Evolutionary conservation across 2,113 vertebrate species (phyloP).

Genomic region (Probosciger aterrimus): DNA sequence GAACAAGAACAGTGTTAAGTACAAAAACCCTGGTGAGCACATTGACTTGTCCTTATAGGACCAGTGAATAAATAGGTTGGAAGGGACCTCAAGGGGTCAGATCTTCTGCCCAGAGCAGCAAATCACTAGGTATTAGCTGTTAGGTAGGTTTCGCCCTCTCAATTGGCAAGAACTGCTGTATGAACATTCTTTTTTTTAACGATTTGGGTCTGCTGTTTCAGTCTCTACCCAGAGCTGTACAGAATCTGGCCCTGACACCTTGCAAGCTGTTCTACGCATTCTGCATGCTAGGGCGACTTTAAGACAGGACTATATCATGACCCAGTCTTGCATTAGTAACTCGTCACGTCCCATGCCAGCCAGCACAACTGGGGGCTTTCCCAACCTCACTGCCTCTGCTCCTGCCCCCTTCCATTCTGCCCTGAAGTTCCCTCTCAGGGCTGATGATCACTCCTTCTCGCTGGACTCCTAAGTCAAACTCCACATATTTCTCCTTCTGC

Average conservation of each 20-base stretch:
- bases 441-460: background rate
- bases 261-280: background rate
- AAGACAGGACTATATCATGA: background rate
- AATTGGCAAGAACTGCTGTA: background rate
- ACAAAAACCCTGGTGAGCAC: background rate
- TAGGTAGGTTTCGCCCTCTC: background rate
- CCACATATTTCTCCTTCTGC: rapidly evolving
- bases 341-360: background rate
- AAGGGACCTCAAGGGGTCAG: background rate
- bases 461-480: background rate
- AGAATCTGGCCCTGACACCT: background rate
- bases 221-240: background rate
- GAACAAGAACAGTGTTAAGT: background rate
- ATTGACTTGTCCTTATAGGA: background rate
- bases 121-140: rapidly evolving
- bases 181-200: background rate
- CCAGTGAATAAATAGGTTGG: background rate
- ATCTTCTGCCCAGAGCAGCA: background rate
- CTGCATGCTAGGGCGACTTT: background rate
- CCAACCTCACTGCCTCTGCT: background rate
- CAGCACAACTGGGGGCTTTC: background rate
- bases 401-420: background rate
- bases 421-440: background rate
- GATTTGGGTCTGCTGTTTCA: background rate
- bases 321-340: background rate